Conservation (phyloP, 92 coral and sea anemone species). For the Anthopleura xanthogrammica region DNA sequence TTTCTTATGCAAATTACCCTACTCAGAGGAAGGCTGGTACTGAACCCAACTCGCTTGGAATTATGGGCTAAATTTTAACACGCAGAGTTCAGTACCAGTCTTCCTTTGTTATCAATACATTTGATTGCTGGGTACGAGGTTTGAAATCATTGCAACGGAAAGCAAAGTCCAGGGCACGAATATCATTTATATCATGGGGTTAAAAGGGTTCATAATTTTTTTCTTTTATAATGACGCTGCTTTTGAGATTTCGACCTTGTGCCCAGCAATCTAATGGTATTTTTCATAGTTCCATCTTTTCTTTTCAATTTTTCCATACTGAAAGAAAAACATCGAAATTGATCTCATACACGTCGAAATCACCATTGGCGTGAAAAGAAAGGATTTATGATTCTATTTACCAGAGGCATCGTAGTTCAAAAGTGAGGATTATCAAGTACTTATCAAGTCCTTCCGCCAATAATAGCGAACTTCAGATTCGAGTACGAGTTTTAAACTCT, state of each 20-base stretch:
- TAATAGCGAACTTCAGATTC: too few species aligned
- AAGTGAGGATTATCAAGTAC: too few species aligned
- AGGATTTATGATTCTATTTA: not conserved
- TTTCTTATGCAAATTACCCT: not conserved
- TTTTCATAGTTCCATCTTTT: not conserved
- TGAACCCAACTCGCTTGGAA: not conserved
- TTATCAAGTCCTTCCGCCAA: too few species aligned
- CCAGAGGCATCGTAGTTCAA: not conserved
- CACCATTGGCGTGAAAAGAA: not conserved
- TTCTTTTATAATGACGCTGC: not conserved
- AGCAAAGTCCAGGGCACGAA: not conserved
- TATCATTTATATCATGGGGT: not conserved
- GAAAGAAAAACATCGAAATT: not conserved
- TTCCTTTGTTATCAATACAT: not conserved
- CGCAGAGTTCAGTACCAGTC: not conserved
- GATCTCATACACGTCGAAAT: not conserved
- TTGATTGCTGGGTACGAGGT: not conserved
- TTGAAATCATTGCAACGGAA: not conserved
- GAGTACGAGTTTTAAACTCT: too few species aligned
- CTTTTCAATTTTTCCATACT: not conserved
- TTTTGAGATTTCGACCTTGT: not conserved
- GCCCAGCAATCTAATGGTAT: not conserved
- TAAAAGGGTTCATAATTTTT: too few species aligned
- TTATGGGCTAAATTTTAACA: not conserved
- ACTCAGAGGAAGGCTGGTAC: not conserved